Evolutionary conservation across 1,140 invertebrate species (phyloP), one percentile per base, ranked within the genome.

Genomic region (Telenomus remus): DNA sequence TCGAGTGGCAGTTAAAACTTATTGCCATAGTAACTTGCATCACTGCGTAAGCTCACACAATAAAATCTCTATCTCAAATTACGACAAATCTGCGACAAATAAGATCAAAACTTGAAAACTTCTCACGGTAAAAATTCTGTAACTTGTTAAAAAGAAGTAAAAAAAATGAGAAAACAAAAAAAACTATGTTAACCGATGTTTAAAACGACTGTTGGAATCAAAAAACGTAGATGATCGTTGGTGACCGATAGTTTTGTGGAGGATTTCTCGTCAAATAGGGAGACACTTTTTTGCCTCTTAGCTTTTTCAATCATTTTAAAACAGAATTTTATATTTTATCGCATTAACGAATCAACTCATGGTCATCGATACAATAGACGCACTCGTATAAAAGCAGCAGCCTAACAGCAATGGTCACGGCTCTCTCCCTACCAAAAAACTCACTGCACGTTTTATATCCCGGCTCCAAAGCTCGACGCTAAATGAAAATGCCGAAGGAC

Each of bases 401-500:
- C 37, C 54, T 50, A 37, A 51, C 56, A 70, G 78, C 73, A 76
- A 76, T 76, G 73, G 70, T 76, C 69, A 75, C 79, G 66, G 78
- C 19, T 27, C 19, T 27, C 71, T 69, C 68, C 72, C 76, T 69
- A 71, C 72, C 76, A 74, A 75, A 71, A 78, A 79, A 68, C 74
- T 70, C 70, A 59, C 66, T 72, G 64, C 68, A 75, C 78, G 71
- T 77, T 77, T 74, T 78, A 77, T 76, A 76, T 76, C 69, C 70
- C 69, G 73, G 65, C 68, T 79, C 77, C 78, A 79, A 70, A 86
- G 81, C 80, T 66, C 82, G 85, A 84, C 84, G 85, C 84, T 85
- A 87, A 87, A 88, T 88, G 87, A 88, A 88, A 88, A 88, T 88
- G 86, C 85, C 86, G 86, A 87, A 88, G 85, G 84, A 88, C 87